Conservation (phyloP, 2,888 invertebrate genomes). For the Lithosia quadra region DNA sequence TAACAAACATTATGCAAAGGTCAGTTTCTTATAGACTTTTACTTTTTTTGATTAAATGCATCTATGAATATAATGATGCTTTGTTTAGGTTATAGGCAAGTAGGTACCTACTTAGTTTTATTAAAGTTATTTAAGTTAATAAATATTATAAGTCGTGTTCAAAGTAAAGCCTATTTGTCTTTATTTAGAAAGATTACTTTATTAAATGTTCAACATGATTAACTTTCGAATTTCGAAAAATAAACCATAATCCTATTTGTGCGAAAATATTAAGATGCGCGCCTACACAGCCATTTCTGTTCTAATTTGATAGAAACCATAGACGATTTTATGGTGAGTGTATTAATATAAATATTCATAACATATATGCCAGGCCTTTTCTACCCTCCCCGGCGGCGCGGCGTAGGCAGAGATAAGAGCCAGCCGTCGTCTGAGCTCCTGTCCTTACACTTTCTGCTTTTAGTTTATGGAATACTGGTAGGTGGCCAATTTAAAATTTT, state of each 20-base stretch:
- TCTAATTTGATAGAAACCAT: neutral
- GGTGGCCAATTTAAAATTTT: neutral
- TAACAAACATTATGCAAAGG: slow-evolving; percentile 23
- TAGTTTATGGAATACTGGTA: too few relatives aligned
- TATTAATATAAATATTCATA: too few relatives aligned
- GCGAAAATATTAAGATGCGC: neutral
- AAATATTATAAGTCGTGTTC: too few relatives aligned
- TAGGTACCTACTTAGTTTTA: too few relatives aligned
- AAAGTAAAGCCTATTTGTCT: neutral
- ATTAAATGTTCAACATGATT: neutral
- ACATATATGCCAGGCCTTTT: too few relatives aligned
- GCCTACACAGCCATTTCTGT: neutral
- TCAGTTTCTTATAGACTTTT: slow-evolving; percentile 2
- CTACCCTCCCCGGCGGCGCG: too few relatives aligned
- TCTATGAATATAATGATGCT: too few relatives aligned
- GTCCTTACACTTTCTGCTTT: neutral
- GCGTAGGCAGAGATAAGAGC: too few relatives aligned
- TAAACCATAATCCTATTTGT: neutral
- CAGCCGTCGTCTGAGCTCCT: too few relatives aligned
- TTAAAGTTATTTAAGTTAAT: too few relatives aligned
- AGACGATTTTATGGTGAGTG: neutral
- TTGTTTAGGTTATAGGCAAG: too few relatives aligned
- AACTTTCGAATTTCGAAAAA: neutral
- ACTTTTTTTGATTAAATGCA: neutral
- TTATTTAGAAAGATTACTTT: neutral